Percentiles rank a stretch among this genome's conserved stretches.
Evolutionary conservation across 2,888 invertebrate species (phyloP).

Genomic region (Taenaris catops): DNA sequence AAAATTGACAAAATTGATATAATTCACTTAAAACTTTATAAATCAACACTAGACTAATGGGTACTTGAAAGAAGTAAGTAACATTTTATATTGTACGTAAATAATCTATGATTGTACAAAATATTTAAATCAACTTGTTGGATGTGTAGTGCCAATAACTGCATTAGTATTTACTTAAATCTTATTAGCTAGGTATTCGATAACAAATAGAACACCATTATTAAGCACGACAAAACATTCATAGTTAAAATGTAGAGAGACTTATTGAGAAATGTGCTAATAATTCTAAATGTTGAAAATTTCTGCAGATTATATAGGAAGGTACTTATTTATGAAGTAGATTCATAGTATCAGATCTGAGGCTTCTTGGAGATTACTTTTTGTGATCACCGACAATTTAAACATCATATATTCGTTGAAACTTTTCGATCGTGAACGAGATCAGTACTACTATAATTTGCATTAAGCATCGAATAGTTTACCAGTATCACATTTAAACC

Average conservation of each 20-base stretch:
- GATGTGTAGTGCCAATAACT: conserved; percentile 78
- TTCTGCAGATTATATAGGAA: conserved; percentile 47
- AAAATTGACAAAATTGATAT: conserved; percentile 80
- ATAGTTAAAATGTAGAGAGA: conserved; percentile 81
- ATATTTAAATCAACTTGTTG: conserved; percentile 35
- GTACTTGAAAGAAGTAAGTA: conserved; percentile 34
- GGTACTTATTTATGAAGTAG: conserved; percentile 46
- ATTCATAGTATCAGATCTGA: conserved; percentile 70
- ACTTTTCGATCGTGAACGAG: conserved; percentile 69
- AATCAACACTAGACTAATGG: conserved; percentile 47
- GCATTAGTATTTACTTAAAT: conserved; percentile 71
- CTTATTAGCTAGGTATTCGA: conserved; percentile 78
- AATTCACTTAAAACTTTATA: conserved; percentile 65
- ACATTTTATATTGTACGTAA: conserved; percentile 26
- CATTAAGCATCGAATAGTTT: conserved; percentile 64
- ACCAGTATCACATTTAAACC: conserved; percentile 69
- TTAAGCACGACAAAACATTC: conserved; percentile 81
- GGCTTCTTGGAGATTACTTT: conserved; percentile 54
- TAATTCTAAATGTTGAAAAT: conserved; percentile 72
- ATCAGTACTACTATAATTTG: conserved; percentile 62
- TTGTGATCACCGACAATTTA: conserved; percentile 38
- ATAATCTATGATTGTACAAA: conserved; percentile 29
- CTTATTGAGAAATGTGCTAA: conserved; percentile 81
- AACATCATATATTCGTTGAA: conserved; percentile 59
- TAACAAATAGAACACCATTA: conserved; percentile 81